These are phyloP conservation scores for Sphaerodactylus townsendi DNA, from an alignment of 2,113 vertebrate species.

Conservation along the genomic window DNA sequence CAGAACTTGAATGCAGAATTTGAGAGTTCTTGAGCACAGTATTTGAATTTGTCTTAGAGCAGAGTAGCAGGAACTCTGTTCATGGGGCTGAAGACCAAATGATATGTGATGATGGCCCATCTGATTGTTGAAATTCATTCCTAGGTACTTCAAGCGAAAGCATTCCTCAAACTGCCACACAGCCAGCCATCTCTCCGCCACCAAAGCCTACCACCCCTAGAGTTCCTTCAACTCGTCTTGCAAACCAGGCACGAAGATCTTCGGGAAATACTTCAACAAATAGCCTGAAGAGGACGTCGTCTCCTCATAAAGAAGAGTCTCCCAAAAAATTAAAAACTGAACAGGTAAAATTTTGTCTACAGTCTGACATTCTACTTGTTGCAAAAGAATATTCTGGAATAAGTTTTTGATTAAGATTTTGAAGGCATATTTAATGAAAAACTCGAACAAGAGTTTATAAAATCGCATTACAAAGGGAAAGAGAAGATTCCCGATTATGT, in stretches of 20 bases:
- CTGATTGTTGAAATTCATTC: conserved; percentile 21
- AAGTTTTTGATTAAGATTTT: no score
- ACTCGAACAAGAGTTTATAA: no score
- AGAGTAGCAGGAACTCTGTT: background rate
- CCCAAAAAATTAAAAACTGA: conserved; percentile 80
- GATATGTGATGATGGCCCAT: background rate
- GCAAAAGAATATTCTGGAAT: no score
- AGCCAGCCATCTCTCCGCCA: conserved; percentile 75
- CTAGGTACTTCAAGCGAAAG: conserved; percentile 80
- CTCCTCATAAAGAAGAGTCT: conserved; percentile 77
- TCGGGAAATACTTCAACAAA: conserved; percentile 76
- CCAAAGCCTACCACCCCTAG: conserved; percentile 78
- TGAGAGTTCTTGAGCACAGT: background rate
- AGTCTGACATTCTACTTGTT: no score
- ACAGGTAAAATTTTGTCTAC: conserved; percentile 72
- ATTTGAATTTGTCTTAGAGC: background rate
- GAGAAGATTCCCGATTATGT: no score
- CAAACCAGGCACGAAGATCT: conserved; percentile 77
- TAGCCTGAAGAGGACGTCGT: conserved; percentile 78
- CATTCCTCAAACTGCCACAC: conserved; percentile 80
- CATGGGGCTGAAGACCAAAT: conserved; percentile 9
- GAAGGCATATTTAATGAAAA: no score
- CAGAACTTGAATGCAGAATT: background rate
- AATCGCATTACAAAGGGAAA: no score
- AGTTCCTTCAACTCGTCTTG: conserved; percentile 75